Evolutionary conservation across 2,113 vertebrate species (phyloP).

Genomic region (Mionectes macconnelli): DNA sequence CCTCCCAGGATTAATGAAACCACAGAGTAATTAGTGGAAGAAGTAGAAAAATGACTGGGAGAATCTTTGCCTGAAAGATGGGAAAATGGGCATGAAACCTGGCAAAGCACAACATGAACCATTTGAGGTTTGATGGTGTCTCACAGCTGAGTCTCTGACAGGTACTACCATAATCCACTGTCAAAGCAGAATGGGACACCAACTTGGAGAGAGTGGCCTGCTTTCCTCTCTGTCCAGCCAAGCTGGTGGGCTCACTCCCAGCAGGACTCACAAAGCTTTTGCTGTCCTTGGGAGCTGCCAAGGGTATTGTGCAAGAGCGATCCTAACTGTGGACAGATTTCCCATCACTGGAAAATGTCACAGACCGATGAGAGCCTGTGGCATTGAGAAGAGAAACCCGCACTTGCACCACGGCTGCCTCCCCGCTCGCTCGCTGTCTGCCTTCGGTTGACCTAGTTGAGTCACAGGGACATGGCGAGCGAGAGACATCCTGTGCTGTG

Average conservation of each 20-base stretch:
- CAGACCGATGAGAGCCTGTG: neutral
- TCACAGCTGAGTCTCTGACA: neutral
- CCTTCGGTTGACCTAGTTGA: conserved; percentile 59
- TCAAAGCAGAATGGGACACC: neutral
- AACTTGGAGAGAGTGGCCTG: neutral
- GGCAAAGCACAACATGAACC: neutral
- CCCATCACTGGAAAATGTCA: neutral
- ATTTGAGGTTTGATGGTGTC: neutral
- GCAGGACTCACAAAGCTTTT: fast-evolving
- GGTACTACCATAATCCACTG: fast-evolving
- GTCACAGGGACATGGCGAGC: neutral
- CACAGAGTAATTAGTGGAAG: neutral
- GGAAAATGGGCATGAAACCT: neutral
- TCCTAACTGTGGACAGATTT: neutral
- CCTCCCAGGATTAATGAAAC: neutral
- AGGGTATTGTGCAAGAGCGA: fast-evolving
- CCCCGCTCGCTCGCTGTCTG: neutral
- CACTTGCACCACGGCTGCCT: neutral
- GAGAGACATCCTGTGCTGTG: conserved; percentile 28
- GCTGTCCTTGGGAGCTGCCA: neutral
- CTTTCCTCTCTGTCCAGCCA: neutral
- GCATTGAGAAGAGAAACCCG: neutral
- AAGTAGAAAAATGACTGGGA: neutral
- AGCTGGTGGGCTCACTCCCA: fast-evolving
- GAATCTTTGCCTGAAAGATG: neutral